phyloP scores from a whole-genome alignment of 2,797 vertebrate species.

The Thalassophryne amazonica region DNA sequence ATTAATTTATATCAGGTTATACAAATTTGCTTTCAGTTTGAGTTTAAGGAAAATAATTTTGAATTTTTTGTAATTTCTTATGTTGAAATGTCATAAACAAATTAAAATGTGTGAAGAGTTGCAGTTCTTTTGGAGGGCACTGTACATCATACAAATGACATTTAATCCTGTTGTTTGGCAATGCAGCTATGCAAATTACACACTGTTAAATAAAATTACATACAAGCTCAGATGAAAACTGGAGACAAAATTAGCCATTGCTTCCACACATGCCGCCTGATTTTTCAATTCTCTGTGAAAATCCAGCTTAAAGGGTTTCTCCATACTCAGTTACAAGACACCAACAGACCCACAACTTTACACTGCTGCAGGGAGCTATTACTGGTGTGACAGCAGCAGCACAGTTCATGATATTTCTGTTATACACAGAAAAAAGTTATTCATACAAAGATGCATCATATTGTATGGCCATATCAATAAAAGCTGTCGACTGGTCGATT shows the following conservation, averaged over 20 bases:
- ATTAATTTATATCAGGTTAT: too few relatives aligned
- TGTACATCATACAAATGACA: too few relatives aligned
- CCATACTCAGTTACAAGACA: constrained; percentile 29
- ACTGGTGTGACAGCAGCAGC: constrained; percentile 57
- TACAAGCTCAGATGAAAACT: constrained; percentile 23
- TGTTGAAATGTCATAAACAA: too few relatives aligned
- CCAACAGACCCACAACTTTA: constrained; percentile 14
- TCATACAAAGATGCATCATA: constrained; percentile 47
- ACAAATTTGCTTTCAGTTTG: too few relatives aligned
- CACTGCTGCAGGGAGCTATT: constrained; percentile 59
- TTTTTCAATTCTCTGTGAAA: constrained; percentile 56
- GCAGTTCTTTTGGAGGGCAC: too few relatives aligned
- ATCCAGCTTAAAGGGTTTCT: constrained; percentile 40
- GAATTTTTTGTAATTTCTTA: too few relatives aligned
- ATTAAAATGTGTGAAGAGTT: too few relatives aligned
- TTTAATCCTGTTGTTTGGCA: constrained; percentile 6
- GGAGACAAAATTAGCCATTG: constrained; percentile 40
- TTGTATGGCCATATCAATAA: constrained; percentile 66
- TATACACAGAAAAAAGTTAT: constrained; percentile 54
- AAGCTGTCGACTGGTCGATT: constrained; percentile 39
- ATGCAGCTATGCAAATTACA: constrained; percentile 26
- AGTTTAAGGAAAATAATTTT: too few relatives aligned
- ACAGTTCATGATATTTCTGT: constrained; percentile 70
- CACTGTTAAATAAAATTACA: constrained; percentile 33
- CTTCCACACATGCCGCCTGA: constrained; percentile 22